A percentile compares a stretch with the other conserved stretches of the same genome.
These are phyloP conservation scores for Thymelicus sylvestris DNA, from an alignment of 2,888 invertebrate genomes.

Conservation along the genomic window DNA sequence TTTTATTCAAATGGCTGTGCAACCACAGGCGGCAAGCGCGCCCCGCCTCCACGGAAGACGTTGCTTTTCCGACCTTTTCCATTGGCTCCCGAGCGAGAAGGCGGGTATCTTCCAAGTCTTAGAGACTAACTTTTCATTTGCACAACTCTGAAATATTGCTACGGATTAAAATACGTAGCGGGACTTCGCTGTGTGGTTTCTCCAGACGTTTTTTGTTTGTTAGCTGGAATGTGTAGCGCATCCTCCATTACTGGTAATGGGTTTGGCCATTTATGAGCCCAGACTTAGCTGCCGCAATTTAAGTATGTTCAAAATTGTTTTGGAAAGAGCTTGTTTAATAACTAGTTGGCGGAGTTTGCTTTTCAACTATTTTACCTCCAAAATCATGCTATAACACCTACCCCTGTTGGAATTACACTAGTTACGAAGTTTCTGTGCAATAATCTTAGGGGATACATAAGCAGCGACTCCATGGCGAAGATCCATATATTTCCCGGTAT, in stretches of 20 bases:
- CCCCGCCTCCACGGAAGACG: constrained; percentile 81
- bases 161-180: constrained; percentile 76
- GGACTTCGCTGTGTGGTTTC: constrained; percentile 77
- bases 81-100: constrained; percentile 77
- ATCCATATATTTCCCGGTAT: no score
- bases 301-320: neutral
- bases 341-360: no score
- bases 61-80: constrained; percentile 79
- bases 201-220: constrained; percentile 64
- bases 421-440: no score
- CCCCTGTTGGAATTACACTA: no score
- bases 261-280: constrained; percentile 26
- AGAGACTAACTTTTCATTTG: constrained; percentile 82
- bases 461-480: no score
- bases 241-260: constrained; percentile 43
- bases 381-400: no score
- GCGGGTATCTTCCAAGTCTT: constrained; percentile 75
- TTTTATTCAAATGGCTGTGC: constrained; percentile 79
- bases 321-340: no score
- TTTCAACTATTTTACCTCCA: no score
- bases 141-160: constrained; percentile 80
- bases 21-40: constrained; percentile 65
- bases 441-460: no score
- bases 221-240: constrained; percentile 29
- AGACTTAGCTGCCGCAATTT: constrained; percentile 5